A percentile compares a stretch with the other conserved stretches of the same genome.
Evolutionary conservation across 37 sponge, comb jelly and placozoan genomes (phyloP).

Genomic region (Axinella damicornis): DNA sequence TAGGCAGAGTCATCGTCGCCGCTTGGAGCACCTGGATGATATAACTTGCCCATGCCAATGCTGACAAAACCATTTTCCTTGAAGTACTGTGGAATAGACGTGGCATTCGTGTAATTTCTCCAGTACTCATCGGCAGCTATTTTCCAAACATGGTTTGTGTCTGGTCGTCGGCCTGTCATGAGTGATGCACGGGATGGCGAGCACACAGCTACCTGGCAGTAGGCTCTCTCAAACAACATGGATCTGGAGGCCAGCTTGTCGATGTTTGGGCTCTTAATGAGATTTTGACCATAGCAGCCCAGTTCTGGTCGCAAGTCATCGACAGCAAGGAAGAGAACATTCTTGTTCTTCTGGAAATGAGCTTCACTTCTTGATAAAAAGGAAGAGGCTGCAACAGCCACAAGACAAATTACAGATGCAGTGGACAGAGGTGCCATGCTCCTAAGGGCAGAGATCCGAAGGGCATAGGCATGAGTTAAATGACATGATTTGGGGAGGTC

Average conservation of each 20-base stretch:
- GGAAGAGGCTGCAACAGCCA: too few species aligned
- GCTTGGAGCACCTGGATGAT: conserved; percentile 58
- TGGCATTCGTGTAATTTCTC: conserved; percentile 48
- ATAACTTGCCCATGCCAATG: conserved; percentile 61
- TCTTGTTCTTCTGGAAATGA: background rate
- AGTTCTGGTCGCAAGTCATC: conserved; percentile 58
- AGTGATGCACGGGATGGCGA: conserved; percentile 60
- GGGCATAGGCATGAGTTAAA: too few species aligned
- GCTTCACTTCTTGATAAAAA: too few species aligned
- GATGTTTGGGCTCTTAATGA: conserved; percentile 36
- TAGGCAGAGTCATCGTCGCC: conserved; percentile 44
- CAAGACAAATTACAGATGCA: too few species aligned
- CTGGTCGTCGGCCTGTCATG: conserved; percentile 54
- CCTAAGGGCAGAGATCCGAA: too few species aligned
- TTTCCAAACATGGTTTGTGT: conserved; percentile 59
- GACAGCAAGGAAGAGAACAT: conserved; percentile 9
- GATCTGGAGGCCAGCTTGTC: conserved; percentile 49
- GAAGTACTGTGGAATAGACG: conserved; percentile 67
- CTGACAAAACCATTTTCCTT: conserved; percentile 63
- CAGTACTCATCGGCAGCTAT: conserved; percentile 51
- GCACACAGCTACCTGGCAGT: conserved; percentile 67
- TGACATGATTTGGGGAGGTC: too few species aligned
- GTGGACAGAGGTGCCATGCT: too few species aligned
- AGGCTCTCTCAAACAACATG: conserved; percentile 55
- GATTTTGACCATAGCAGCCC: conserved; percentile 24